phyloP scores from a whole-genome alignment of 2,113 vertebrate species.

The Balaeniceps rex region DNA sequence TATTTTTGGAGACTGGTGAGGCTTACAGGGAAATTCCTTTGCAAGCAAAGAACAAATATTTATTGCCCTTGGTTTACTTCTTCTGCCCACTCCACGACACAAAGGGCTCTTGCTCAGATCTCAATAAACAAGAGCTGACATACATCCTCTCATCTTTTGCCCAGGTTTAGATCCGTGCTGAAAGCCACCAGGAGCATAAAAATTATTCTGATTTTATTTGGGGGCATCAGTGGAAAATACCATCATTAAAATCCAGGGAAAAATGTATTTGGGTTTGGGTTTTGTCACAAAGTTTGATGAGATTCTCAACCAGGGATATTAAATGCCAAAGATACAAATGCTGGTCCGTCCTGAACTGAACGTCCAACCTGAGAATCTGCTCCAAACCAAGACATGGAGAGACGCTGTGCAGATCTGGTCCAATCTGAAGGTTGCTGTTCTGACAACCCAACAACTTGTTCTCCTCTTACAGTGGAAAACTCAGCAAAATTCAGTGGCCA shows the following conservation, averaged over 20 bases:
- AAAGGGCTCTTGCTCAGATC: not conserved
- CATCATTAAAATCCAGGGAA: not conserved
- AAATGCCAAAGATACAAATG: not conserved
- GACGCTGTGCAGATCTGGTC: not conserved
- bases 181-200: not conserved
- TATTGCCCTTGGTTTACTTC: not conserved
- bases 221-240: not conserved
- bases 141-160: not conserved
- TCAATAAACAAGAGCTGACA: not conserved
- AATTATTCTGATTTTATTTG: not conserved
- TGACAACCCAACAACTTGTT: not conserved
- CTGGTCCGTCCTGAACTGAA: not conserved
- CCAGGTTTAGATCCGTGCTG: not conserved
- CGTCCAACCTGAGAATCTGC: not conserved
- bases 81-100: not conserved
- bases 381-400: not conserved
- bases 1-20: conserved; percentile 14
- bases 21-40: conserved; percentile 21
- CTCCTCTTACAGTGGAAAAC: not conserved
- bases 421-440: not conserved
- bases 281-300: not conserved
- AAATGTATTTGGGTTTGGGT: not conserved
- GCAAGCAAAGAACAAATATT: not conserved
- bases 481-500: not conserved
- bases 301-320: not conserved